Evolutionary conservation across 1,140 invertebrate species (phyloP), one percentile per base, ranked within the genome.

Genomic region (Aplysia californica): DNA sequence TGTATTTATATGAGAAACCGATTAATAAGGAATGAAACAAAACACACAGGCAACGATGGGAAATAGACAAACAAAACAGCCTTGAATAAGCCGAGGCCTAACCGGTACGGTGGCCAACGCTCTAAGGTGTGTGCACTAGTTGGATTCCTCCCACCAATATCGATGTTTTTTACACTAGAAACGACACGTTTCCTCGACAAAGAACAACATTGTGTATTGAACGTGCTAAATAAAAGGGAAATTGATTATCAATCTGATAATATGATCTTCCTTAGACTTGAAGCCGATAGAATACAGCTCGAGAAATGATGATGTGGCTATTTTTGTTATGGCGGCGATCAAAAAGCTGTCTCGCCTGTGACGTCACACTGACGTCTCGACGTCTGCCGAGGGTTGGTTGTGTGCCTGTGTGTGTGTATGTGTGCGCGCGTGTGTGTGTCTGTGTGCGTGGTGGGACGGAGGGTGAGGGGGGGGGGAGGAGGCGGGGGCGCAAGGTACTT

Each of bases 341-440:
- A 50, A 68, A 77, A 74, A 56, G 66, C 67, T 71, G 80, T 81
- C 80, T 81, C 66, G 80, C 61, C 64, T 65, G 66, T 79, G 80
- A 81, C 80, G 78, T 81, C 80, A 81, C 36, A 68, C 31, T 79
- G 80, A 81, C 77, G 80, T 81, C 80, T 41, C 59, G 80, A 75
- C 80, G 80, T 81, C 80, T 81, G 77, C 72, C 41, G 41, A 35
- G 66, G 61, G 50, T 68, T 75, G 75, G 58, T 69, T 75, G 69
- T 76, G 23, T 35, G 70, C 33, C 41, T 29, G 39, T 36, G 41
- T 75, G 56, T 61, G 68, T 69, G 41, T 56, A n/a, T n/a, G n/a
- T n/a, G n/a, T n/a, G n/a, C n/a, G n/a, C n/a, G n/a, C n/a, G n/a
- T n/a, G n/a, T n/a, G n/a, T n/a, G n/a, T n/a, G n/a, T n/a, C n/a